Evolutionary conservation across 2,113 vertebrate species (phyloP).

Genomic region (Phrynosoma blainvillii): DNA sequence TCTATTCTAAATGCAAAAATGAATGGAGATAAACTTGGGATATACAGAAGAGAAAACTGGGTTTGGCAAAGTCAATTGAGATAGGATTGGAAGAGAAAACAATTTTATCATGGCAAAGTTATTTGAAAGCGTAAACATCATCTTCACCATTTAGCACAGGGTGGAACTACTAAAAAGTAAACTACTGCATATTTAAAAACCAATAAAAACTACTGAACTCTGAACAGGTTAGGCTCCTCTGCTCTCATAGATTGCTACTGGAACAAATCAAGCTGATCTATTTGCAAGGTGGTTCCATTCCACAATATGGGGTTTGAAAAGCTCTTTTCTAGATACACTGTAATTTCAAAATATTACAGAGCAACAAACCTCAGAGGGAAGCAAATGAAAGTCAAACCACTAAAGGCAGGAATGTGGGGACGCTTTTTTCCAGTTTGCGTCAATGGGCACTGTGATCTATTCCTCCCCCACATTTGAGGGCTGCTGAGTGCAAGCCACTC

Average conservation of each 20-base stretch:
- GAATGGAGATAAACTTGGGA: not conserved
- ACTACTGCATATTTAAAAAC: not conserved
- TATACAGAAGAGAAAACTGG: not conserved
- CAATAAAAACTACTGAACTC: not conserved
- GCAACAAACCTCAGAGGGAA: slow-evolving; percentile 32
- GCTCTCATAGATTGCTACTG: not conserved
- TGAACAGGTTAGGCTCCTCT: not conserved
- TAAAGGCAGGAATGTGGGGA: slow-evolving; percentile 45
- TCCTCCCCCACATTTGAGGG: not conserved
- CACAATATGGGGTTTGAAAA: not conserved
- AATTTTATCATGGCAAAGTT: not conserved
- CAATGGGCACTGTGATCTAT: not conserved
- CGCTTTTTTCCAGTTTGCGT: slow-evolving; percentile 31
- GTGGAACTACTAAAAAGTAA: not conserved
- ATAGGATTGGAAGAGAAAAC: not conserved
- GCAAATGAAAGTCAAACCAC: slow-evolving; percentile 55
- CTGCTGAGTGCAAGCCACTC: not conserved
- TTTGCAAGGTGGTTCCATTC: not conserved
- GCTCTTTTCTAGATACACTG: not conserved
- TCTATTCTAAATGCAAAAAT: not conserved
- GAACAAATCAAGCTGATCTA: not conserved
- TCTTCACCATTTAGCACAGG: not conserved
- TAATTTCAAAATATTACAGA: slow-evolving; percentile 23
- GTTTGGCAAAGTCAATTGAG: too few species aligned
- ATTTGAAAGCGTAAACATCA: not conserved